phyloP scores from a whole-genome alignment of 1,140 invertebrate genomes.

The Pseudomyrmex gracilis region DNA sequence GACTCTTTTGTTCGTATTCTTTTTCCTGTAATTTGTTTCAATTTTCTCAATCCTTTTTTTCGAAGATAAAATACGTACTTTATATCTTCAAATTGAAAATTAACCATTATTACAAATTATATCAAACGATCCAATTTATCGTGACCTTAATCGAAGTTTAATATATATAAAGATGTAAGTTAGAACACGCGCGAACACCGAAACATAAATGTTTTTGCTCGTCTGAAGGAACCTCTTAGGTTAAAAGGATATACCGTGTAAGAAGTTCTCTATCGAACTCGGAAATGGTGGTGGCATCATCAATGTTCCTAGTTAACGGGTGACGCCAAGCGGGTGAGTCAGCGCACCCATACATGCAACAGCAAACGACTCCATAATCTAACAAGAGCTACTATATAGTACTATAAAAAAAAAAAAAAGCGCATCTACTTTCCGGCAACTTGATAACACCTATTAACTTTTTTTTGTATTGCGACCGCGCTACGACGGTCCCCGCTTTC shows the following conservation, averaged over 20 bases:
- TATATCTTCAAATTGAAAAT: background rate
- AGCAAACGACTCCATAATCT: slow-evolving; percentile 11
- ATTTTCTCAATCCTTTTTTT: background rate
- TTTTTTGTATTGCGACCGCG: background rate
- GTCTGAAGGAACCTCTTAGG: background rate
- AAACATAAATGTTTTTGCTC: background rate
- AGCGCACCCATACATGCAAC: slow-evolving; percentile 37
- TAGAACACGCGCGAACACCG: background rate
- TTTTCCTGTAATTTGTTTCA: background rate
- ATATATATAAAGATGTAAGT: background rate
- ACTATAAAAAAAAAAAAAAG: slow-evolving; percentile 4
- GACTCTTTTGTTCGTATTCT: background rate
- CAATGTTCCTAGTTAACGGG: slow-evolving; percentile 49
- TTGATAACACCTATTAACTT: slow-evolving; percentile 2
- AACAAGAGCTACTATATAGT: background rate
- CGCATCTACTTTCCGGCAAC: slow-evolving; percentile 34
- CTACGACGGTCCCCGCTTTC: background rate
- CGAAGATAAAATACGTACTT: background rate
- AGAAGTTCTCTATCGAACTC: slow-evolving; percentile 21
- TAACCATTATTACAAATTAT: background rate
- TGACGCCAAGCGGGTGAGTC: slow-evolving; percentile 54
- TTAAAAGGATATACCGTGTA: slow-evolving; percentile 27
- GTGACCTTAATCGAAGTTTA: background rate
- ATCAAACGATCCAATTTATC: background rate
- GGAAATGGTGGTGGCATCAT: slow-evolving; percentile 51